These are phyloP conservation scores for Ammodytes dubius DNA, from an alignment of 2,113 vertebrate species.

Conservation along the genomic window DNA sequence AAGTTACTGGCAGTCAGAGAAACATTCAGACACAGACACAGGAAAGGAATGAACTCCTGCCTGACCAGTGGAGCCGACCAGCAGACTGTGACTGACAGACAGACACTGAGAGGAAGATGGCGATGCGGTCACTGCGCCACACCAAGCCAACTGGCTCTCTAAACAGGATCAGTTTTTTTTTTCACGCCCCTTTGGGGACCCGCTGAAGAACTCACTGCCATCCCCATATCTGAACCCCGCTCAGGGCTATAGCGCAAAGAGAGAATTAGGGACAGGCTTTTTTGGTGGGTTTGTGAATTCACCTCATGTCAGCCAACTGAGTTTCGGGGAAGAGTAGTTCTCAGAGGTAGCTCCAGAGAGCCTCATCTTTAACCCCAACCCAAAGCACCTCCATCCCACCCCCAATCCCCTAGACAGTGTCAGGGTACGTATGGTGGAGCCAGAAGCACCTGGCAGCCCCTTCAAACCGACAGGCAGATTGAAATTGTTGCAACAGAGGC, in stretches of 20 bases:
- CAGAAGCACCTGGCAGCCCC: conserved; percentile 79
- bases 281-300: conserved; percentile 50
- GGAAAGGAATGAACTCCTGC: conserved; percentile 63
- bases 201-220: conserved; percentile 52
- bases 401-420: conserved; percentile 52
- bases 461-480: conserved; percentile 72
- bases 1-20: conserved; percentile 63
- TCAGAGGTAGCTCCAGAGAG: conserved; percentile 79
- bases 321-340: conserved; percentile 66
- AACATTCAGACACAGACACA: conserved; percentile 60
- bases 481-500: conserved; percentile 69
- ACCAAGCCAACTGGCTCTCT: conserved; percentile 73
- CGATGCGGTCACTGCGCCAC: conserved; percentile 72
- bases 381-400: neutral
- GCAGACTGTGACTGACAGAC: conserved; percentile 79
- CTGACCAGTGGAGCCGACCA: conserved; percentile 69
- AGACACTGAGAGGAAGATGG: conserved; percentile 62
- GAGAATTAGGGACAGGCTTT: conserved; percentile 51
- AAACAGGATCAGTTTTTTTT: conserved; percentile 69
- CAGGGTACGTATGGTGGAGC: conserved; percentile 70
- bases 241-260: conserved; percentile 44
- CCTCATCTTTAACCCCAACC: conserved; percentile 59
- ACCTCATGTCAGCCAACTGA: conserved; percentile 64
- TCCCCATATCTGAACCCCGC: conserved; percentile 56
- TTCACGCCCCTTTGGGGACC: conserved; percentile 61